A percentile compares a stretch with the other conserved stretches of the same genome.
Evolutionary conservation across 2,888 invertebrate species (phyloP).

Genomic region (Calliphora vomitoria): DNA sequence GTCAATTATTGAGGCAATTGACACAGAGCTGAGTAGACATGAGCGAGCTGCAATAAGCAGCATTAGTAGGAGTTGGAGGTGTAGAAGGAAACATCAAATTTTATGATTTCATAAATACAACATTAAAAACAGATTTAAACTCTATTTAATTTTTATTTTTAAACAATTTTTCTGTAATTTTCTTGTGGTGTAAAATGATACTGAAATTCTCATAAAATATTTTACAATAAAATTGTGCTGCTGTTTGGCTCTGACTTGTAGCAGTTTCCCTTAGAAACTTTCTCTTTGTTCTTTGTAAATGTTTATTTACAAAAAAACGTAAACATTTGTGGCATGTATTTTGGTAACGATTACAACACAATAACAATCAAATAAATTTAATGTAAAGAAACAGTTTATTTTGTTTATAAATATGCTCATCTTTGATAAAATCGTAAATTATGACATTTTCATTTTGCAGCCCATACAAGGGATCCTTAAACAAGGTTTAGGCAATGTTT

Average conservation of each 20-base stretch:
- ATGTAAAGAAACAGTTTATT: conserved; percentile 26
- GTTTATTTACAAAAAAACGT: conserved; percentile 52
- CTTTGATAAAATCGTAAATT: conserved; percentile 67
- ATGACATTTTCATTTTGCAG: conserved; percentile 59
- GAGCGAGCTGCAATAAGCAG: neutral
- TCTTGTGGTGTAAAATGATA: conserved; percentile 41
- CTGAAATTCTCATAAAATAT: conserved; percentile 40
- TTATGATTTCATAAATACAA: conserved; percentile 84
- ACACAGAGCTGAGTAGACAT: conserved; percentile 45
- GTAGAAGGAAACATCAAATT: conserved; percentile 84
- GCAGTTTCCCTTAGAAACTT: conserved; percentile 5
- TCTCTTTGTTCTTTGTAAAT: conserved; percentile 59
- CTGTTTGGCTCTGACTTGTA: no score
- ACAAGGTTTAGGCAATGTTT: neutral
- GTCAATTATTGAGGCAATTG: conserved; percentile 77
- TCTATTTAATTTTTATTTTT: conserved; percentile 4
- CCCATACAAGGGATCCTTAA: neutral
- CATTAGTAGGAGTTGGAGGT: neutral
- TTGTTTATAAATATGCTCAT: conserved; percentile 63
- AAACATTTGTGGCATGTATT: conserved; percentile 58
- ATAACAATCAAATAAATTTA: conserved; percentile 55
- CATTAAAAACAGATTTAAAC: conserved; percentile 39
- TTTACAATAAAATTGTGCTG: neutral
- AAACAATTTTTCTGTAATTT: neutral
- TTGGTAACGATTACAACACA: conserved; percentile 65